These are phyloP conservation scores for Laupala kohalensis DNA, from an alignment of 1,140 invertebrate species.

Conservation along the genomic window DNA sequence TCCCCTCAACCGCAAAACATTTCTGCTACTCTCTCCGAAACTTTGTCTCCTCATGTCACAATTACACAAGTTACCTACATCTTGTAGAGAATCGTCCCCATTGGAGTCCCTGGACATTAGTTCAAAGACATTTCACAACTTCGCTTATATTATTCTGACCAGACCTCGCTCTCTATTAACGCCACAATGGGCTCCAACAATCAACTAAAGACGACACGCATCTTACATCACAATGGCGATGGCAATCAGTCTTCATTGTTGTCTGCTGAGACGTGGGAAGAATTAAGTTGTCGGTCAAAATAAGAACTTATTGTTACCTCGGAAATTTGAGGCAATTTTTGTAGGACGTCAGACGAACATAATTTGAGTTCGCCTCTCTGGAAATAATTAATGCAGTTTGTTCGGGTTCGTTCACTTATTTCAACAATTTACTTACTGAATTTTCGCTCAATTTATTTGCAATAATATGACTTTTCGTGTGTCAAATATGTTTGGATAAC, in stretches of 20 bases:
- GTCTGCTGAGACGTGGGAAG: neutral
- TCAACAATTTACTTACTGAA: neutral
- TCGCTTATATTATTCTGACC: neutral
- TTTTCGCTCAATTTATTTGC: neutral
- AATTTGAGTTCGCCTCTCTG: neutral
- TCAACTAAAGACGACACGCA: neutral
- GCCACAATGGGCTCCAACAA: neutral
- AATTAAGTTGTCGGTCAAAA: neutral
- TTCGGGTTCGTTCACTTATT: neutral
- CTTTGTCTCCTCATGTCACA: neutral
- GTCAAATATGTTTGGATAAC: too few species aligned
- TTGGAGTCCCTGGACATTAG: neutral
- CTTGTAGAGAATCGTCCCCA: neutral
- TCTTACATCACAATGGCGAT: neutral
- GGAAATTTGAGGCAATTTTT: neutral
- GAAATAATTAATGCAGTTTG: neutral
- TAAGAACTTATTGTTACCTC: neutral
- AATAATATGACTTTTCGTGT: too few species aligned
- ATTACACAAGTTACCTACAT: neutral
- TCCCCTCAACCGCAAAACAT: neutral
- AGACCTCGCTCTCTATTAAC: neutral
- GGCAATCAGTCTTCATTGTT: neutral
- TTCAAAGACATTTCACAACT: neutral
- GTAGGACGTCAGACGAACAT: neutral
- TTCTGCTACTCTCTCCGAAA: neutral